Evolutionary conservation across 2,797 vertebrate genomes (phyloP).

Genomic region (Coccyzus lansbergi): DNA sequence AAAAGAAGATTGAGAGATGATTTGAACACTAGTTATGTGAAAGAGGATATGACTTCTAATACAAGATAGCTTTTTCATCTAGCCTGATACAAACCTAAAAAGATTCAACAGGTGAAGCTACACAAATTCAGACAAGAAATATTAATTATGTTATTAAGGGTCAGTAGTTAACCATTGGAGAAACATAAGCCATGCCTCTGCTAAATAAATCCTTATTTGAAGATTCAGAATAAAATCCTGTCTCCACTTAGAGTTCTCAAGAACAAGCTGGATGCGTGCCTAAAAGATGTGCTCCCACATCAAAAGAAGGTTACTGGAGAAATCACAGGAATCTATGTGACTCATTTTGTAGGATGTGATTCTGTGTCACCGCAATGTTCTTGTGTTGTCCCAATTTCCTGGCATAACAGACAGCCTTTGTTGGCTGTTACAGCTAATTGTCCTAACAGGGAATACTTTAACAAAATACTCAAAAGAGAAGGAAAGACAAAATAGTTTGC

Average conservation of each 20-base stretch:
- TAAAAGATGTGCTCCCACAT: background rate
- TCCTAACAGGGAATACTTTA: background rate
- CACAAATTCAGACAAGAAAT: background rate
- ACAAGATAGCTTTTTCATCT: background rate
- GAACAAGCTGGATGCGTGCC: background rate
- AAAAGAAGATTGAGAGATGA: background rate
- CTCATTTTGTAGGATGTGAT: background rate
- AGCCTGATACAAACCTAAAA: background rate
- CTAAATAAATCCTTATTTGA: background rate
- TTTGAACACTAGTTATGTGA: background rate
- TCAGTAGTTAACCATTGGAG: background rate
- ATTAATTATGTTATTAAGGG: background rate
- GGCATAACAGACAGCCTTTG: background rate
- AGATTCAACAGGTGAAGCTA: background rate
- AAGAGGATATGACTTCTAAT: background rate
- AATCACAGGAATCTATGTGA: rapidly evolving
- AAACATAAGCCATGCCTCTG: background rate
- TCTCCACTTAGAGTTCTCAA: background rate
- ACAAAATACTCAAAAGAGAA: background rate
- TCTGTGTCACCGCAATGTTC: background rate
- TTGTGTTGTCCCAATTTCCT: background rate
- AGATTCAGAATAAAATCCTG: background rate
- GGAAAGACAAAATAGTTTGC: background rate
- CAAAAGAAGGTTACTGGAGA: background rate
- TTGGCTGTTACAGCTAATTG: background rate